Base-by-base conservation (phyloP, 2,797 vertebrate species). In the Centroberyx gerrardi region DNA sequence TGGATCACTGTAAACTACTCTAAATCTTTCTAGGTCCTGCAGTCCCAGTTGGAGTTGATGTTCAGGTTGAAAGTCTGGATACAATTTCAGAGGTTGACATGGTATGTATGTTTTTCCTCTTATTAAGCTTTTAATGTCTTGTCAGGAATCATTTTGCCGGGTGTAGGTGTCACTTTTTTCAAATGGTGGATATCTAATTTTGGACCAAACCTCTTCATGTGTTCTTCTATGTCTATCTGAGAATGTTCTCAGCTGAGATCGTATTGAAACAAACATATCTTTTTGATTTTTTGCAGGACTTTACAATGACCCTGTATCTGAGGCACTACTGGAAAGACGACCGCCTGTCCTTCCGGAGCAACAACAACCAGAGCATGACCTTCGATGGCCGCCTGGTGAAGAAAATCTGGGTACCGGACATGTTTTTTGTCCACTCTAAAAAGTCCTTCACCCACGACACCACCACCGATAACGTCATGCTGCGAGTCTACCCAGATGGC, bases 41-140 rank as follows among this genome's bases (percentile, higher is more conserved):
- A 53, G 96, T 98, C 80, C 96, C 97, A 44, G 97, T 98, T 33
- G 97, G 97, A 0, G 97, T 98, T 28, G 97, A 98, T 51, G 97
- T 98, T 54, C 97, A 99, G 89, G 97, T 98, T 67, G 97, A 99
- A 88, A 99, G 97, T 85, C 82, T 99, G 89, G 97, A 98, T 83
- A 97, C 96, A 59, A 99, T 99, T 91, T 99, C 97, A 59, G 97
- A 99, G 78, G 97, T 99, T 1, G 97, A 98, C 80, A 98, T 98
- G 97, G 97, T 98, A 91, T 83, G 97, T 98, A 91, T 83, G 84
- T 81, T 18, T 53, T 52, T 38, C 9, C 18, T 48, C 12, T 29
- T 17, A 4, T 13, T 62, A 15, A n/a, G 12, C 15, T 55, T n/a
- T 71, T 42, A 42, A 27, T 38, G 12, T 51, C 5, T 54, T 28